Evolutionary conservation across 1,140 invertebrate genomes (phyloP), one percentile per base, ranked within the genome.

Genomic region (Bombyx mori): DNA sequence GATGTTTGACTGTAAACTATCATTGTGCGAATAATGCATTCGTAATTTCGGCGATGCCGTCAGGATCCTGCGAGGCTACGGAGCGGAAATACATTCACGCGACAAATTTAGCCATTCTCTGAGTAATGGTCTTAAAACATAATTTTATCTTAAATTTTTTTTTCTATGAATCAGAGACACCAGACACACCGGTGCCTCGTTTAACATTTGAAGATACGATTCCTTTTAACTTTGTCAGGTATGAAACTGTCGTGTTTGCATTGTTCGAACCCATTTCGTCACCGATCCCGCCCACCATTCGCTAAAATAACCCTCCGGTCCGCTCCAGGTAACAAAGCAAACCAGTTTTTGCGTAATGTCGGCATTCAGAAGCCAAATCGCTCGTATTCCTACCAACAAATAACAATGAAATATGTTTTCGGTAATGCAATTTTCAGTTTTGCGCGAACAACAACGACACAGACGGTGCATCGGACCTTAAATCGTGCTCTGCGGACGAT

Each of bases 161-260:
- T 69, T 63, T 35, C 26, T 35, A 35, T 35, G 4, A 35, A 35
- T 3, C 26, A 35, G 26, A 61, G 61, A 61, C 59, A 65, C 58
- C 71, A 84, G 82, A 86, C 81, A 69, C 49, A 22, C 35, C 64
- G 83, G 81, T 71, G 81, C 77, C 80, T 10, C 62, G 61, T 49
- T 60, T 52, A 69, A 35, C 26, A 35, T 35, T 35, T 65, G 70
- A 55, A 60, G 55, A 66, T 55, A 63, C 62, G 62, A 65, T 71
- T 73, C 77, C 73, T 78, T 74, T 81, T 79, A 82, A 85, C 65
- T 79, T 51, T 56, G 46, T 66, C 82, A 86, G 83, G 82, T 83
- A 86, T 72, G 85, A 79, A 78, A 71, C 61, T 73, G 67, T 80
- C 70, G 63, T 63, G 62, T 18, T 44, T 51, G 67, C 59, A 74